Evolutionary conservation across 2,113 vertebrate species (phyloP).

Genomic region (Ceyx melanurus): DNA sequence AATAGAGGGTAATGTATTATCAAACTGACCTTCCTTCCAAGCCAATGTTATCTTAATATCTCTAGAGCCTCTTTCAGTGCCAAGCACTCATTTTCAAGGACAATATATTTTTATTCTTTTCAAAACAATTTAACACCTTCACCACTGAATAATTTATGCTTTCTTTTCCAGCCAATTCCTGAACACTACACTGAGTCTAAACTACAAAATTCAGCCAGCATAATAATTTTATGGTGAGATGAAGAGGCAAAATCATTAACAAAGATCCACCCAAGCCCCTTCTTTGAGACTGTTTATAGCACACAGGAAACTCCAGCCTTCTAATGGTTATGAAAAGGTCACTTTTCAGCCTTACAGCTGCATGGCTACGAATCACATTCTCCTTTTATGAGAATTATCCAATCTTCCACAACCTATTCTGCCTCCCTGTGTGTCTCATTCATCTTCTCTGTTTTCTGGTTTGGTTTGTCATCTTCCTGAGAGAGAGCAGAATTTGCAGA

Average conservation of each 20-base stretch:
- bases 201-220: background rate
- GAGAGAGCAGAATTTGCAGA: background rate
- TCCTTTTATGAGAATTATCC: background rate
- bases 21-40: slow-evolving; percentile 69
- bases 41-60: slow-evolving; percentile 52
- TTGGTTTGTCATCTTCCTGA: background rate
- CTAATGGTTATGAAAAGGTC: background rate
- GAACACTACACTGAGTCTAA: background rate
- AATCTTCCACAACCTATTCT: background rate
- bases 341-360: background rate
- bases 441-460: background rate
- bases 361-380: background rate
- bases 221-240: background rate
- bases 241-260: background rate
- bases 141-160: slow-evolving; percentile 26
- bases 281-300: background rate
- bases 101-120: slow-evolving; percentile 59
- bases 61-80: slow-evolving; percentile 50
- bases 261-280: background rate
- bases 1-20: slow-evolving; percentile 52
- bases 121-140: slow-evolving; percentile 68
- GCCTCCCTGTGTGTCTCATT: background rate
- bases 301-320: background rate
- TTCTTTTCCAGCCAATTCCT: slow-evolving; percentile 5
- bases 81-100: slow-evolving; percentile 65